These are phyloP conservation scores for Benitochromis conjunctus DNA, from an alignment of 2,113 vertebrate genomes.

Conservation along the genomic window DNA sequence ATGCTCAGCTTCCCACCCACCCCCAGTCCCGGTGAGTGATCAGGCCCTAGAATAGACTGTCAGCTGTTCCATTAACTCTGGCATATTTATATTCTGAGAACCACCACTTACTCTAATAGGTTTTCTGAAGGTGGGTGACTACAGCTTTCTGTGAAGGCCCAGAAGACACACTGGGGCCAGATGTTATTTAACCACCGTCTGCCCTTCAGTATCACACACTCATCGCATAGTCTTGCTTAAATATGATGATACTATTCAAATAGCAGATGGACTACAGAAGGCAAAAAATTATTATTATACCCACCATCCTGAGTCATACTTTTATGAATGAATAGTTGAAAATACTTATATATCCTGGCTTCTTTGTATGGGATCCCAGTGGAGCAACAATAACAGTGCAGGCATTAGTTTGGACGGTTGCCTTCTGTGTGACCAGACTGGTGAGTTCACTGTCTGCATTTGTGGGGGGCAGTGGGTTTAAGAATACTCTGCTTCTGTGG, in stretches of 20 bases:
- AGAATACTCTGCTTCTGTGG: background rate
- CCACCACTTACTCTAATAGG: slow-evolving; percentile 75
- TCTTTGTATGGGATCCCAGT: background rate
- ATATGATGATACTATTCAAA: slow-evolving; percentile 11
- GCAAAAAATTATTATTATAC: background rate
- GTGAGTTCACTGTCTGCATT: background rate
- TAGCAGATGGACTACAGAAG: slow-evolving; percentile 30
- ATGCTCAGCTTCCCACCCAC: background rate
- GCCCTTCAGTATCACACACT: slow-evolving; percentile 35
- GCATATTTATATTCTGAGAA: slow-evolving; percentile 74
- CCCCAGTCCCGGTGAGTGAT: slow-evolving; percentile 35
- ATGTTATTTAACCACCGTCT: slow-evolving; percentile 42
- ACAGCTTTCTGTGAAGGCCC: slow-evolving; percentile 5
- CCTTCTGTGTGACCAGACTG: background rate
- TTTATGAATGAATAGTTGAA: background rate
- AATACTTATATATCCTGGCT: background rate
- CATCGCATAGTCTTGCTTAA: background rate
- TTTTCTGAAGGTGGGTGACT: slow-evolving; percentile 69
- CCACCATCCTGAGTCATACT: background rate
- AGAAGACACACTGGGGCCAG: slow-evolving; percentile 28
- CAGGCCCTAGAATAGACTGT: slow-evolving; percentile 68
- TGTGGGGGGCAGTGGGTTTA: background rate
- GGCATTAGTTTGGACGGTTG: background rate
- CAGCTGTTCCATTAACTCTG: slow-evolving; percentile 76
- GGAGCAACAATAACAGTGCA: background rate